Evolutionary conservation across 2,797 vertebrate species (phyloP).

Genomic region (Sebastes trivittatus): DNA sequence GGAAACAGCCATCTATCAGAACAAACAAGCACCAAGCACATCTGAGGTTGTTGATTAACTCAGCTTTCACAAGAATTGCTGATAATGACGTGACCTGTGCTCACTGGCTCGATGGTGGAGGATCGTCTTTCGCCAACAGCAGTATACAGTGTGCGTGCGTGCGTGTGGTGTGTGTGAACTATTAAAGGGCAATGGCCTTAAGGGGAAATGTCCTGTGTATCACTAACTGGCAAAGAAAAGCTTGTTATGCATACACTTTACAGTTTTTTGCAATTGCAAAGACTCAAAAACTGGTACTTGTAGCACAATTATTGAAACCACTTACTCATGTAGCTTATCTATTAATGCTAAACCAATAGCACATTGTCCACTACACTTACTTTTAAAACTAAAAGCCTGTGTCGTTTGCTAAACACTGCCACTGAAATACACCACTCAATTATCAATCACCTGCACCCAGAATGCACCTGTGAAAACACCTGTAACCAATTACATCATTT

Average conservation of each 20-base stretch:
- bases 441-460: no score
- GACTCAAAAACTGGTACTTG: not conserved
- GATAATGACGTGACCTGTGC: conserved; percentile 26
- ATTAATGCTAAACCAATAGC: not conserved
- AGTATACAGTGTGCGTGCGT: not conserved
- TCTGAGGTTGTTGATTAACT: conserved; percentile 54
- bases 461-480: no score
- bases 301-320: not conserved
- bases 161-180: not conserved
- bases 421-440: no score
- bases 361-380: not conserved
- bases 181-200: no score
- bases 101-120: not conserved
- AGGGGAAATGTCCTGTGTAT: not conserved
- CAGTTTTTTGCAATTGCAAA: not conserved
- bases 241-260: not conserved
- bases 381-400: no score
- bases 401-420: no score
- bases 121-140: not conserved
- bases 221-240: not conserved
- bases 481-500: no score
- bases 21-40: conserved; percentile 7
- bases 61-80: conserved; percentile 6
- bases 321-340: not conserved
- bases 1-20: not conserved